Conservation (phyloP, 2,113 vertebrate genomes). For the Planiliza haematocheilus region DNA sequence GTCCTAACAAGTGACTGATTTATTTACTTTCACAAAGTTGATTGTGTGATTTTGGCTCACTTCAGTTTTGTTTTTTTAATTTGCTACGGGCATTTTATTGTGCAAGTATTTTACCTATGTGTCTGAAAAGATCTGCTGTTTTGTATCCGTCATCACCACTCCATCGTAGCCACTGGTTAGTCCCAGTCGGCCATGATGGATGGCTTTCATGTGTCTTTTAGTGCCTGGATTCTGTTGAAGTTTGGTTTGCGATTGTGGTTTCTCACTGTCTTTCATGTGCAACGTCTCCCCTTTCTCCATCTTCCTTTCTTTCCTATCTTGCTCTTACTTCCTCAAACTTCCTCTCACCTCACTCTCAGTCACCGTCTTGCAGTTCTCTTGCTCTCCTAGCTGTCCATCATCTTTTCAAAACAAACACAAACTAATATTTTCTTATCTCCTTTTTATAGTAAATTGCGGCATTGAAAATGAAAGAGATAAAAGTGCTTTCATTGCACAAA, state of each 20-base stretch:
- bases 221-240: slow-evolving; percentile 49
- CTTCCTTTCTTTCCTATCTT: slow-evolving; percentile 13
- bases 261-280: slow-evolving; percentile 46
- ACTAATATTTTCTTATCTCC: slow-evolving; percentile 62
- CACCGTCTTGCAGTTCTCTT: slow-evolving; percentile 50
- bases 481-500: neutral
- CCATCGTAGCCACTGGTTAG: slow-evolving; percentile 67
- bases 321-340: slow-evolving; percentile 7
- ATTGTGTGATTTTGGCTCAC: slow-evolving; percentile 18
- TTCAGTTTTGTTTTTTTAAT: slow-evolving; percentile 27
- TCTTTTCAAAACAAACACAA: slow-evolving; percentile 30
- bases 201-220: slow-evolving; percentile 45
- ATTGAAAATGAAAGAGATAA: neutral
- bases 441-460: slow-evolving; percentile 43
- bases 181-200: slow-evolving; percentile 67
- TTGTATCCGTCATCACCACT: slow-evolving; percentile 61
- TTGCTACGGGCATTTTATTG: slow-evolving; percentile 8
- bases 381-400: slow-evolving; percentile 52
- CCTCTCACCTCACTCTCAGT: slow-evolving; percentile 10
- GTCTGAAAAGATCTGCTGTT: slow-evolving; percentile 77
- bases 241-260: slow-evolving; percentile 46
- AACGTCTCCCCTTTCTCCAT: slow-evolving; percentile 16
- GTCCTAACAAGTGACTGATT: neutral
- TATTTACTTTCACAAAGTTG: slow-evolving; percentile 23
- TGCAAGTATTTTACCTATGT: slow-evolving; percentile 56